phyloP scores from a whole-genome alignment of 2,113 vertebrate species.

The Chaenogobius annularis region DNA sequence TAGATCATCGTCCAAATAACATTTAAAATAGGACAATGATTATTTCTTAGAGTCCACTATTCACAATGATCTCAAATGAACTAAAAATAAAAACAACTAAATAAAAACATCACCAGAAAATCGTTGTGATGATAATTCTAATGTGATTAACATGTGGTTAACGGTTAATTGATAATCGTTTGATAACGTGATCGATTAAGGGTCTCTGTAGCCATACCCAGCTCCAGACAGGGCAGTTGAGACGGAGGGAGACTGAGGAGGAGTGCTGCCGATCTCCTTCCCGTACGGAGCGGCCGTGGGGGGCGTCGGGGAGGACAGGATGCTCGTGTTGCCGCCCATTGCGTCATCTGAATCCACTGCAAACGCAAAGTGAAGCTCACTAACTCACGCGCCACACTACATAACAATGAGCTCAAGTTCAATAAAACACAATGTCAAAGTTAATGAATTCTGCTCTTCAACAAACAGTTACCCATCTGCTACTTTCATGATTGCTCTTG shows the following conservation, averaged over 20 bases:
- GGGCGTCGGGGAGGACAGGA: conserved; percentile 79
- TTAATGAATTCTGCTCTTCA: conserved; percentile 3
- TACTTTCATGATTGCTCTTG: too few relatives aligned
- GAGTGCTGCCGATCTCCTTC: conserved; percentile 86
- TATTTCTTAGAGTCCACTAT: too few relatives aligned
- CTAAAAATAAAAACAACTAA: too few relatives aligned
- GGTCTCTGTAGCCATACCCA: conserved; percentile 44
- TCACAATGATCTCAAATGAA: too few relatives aligned
- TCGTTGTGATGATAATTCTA: too few relatives aligned
- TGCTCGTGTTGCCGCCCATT: conserved; percentile 78
- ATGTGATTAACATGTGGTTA: too few relatives aligned
- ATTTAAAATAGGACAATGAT: too few relatives aligned
- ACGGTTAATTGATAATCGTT: too few relatives aligned
- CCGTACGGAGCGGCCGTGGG: conserved; percentile 71
- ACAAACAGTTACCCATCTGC: too few relatives aligned
- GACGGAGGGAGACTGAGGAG: conserved; percentile 87
- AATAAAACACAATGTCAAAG: not conserved
- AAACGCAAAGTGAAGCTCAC: conserved; percentile 7
- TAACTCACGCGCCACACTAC: not conserved
- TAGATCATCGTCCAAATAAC: too few relatives aligned
- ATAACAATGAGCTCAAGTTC: not conserved
- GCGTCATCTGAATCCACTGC: conserved; percentile 90
- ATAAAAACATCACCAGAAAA: too few relatives aligned
- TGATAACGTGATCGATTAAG: not conserved
- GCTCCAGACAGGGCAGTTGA: conserved; percentile 84